A percentile compares a stretch with the other conserved stretches of the same genome.
Evolutionary conservation across 2,888 invertebrate genomes (phyloP).

Genomic region (Pachymerium ferrugineum): DNA sequence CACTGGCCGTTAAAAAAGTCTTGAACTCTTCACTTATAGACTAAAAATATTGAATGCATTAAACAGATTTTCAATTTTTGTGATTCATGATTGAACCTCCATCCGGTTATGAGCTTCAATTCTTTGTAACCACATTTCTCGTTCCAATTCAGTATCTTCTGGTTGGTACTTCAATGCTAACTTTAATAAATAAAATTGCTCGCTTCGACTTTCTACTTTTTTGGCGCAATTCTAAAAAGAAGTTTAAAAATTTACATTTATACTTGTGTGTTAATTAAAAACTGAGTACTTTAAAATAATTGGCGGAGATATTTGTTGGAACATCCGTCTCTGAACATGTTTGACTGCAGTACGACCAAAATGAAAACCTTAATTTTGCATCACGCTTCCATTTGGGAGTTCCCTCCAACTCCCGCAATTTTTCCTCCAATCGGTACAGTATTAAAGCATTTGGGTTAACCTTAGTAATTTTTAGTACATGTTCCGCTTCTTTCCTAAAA

Average conservation of each 20-base stretch:
- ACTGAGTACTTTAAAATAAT: conserved; percentile 28
- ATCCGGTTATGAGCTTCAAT: conserved; percentile 16
- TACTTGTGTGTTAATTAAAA: neutral
- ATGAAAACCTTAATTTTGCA: neutral
- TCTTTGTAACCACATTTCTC: conserved; percentile 32
- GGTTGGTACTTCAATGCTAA: neutral
- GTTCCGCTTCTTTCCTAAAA: no score
- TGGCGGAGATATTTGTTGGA: neutral
- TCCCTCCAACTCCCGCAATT: neutral
- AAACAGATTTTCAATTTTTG: neutral
- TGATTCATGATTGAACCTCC: neutral
- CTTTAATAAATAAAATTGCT: conserved; percentile 25
- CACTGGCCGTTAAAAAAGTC: neutral
- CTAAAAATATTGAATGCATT: neutral
- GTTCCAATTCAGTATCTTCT: neutral
- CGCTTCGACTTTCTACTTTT: neutral
- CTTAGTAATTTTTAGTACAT: neutral
- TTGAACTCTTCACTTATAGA: neutral
- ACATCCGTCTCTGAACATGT: neutral
- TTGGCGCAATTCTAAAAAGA: conserved; percentile 19
- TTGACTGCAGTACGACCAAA: conserved; percentile 27
- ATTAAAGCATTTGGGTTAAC: neutral
- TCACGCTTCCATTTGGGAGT: neutral
- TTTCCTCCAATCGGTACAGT: neutral
- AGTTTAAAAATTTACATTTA: neutral